Conservation (phyloP, 2,888 invertebrate genomes). For the Drosophila ustulata region DNA sequence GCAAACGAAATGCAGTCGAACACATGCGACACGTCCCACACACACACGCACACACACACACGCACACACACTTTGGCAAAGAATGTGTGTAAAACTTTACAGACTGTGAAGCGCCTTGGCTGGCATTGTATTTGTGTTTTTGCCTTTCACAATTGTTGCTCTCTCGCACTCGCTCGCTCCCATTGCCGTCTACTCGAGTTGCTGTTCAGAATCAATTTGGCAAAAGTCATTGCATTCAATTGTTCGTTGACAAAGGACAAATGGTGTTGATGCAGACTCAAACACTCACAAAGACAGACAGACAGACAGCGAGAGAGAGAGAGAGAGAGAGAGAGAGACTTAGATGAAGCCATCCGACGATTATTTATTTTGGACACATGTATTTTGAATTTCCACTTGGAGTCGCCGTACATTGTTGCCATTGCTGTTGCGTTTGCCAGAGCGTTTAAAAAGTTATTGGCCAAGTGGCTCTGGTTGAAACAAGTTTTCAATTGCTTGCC, state of each 20-base stretch:
- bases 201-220: constrained; percentile 75
- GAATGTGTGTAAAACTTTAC: constrained; percentile 35
- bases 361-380: constrained; percentile 80
- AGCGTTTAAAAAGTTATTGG: constrained; percentile 79
- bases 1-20: constrained; percentile 57
- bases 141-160: constrained; percentile 52
- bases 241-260: constrained; percentile 80
- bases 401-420: constrained; percentile 62
- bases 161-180: constrained; percentile 9
- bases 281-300: constrained; percentile 20
- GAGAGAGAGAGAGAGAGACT: not conserved
- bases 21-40: constrained; percentile 56
- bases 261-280: constrained; percentile 73
- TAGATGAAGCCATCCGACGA: constrained; percentile 43
- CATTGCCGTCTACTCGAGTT: constrained; percentile 53
- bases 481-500: constrained; percentile 77
- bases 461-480: constrained; percentile 58
- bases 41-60: constrained; percentile 21
- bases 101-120: constrained; percentile 66
- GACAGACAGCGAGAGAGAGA: constrained; percentile 2
- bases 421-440: constrained; percentile 53
- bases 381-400: constrained; percentile 65
- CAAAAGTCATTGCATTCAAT: constrained; percentile 80
- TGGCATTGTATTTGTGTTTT: constrained; percentile 51
- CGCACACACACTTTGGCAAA: constrained; percentile 2